Base-by-base conservation (phyloP, 2,888 invertebrate species). In the Meganola albula region DNA sequence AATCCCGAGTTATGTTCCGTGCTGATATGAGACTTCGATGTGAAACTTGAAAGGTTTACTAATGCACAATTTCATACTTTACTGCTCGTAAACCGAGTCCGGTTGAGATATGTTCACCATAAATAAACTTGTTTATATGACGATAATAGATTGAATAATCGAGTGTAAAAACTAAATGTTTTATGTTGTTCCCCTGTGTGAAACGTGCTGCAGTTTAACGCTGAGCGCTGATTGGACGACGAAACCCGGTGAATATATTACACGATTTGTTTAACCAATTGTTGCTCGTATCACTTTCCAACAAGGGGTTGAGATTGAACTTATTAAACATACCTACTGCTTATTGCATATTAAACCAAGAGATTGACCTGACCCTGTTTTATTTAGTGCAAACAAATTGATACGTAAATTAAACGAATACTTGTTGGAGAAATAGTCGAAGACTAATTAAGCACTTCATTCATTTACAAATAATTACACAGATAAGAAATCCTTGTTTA, bases 61-160 rank as follows among this genome's bases (percentile, higher is more conserved):
- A 79, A 82, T 76, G 69, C 63, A 65, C 68, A 78, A 77, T 80
- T 79, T 77, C 69, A 70, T 73, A 74, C 72, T 84, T 84, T 80
- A 83, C 53, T 77, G 68, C 67, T 78, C 62, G 75, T 84, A 83
- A 82, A 73, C 48, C 64, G 66, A 60, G 59, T 56, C 63, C 58
- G 55, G 63, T 56, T 53, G 63, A 65, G 59, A 68, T 69, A 70
- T 65, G 65, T 63, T 63, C 58, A 53, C 54, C 74, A 63, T 76
- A 79, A 77, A 80, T 74, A 79, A 72, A 62, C 53, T 64, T 70
- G 69, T 77, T 74, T 74, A 73, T 74, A 70, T 63, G 67, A 63
- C 59, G 61, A 70, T 70, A 74, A 73, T 75, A 76, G 76, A 74
- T 69, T 64, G 69, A 71, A 75, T 75, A 76, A 78, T 77, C 77